Evolutionary conservation across 2,888 invertebrate species (phyloP).

Genomic region (Epiblema foenella): DNA sequence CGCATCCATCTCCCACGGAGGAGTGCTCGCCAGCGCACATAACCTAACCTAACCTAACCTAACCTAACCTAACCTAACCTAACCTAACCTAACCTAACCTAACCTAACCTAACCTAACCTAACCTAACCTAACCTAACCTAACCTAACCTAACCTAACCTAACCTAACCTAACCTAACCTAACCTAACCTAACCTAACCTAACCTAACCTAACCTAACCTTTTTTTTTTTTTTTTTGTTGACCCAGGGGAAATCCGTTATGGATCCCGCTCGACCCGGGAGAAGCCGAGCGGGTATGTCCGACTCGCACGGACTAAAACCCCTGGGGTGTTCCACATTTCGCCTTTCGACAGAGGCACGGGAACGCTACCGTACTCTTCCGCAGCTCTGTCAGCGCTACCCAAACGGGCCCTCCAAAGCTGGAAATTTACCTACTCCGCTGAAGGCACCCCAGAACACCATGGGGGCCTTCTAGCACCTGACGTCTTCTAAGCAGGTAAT

Average conservation of each 20-base stretch:
- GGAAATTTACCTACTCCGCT: too few relatives aligned
- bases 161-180: constrained; percentile 43
- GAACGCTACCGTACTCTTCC: too few relatives aligned
- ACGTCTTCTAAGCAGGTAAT: too few relatives aligned
- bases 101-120: constrained; percentile 45
- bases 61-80: constrained; percentile 47
- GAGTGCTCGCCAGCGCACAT: constrained; percentile 46
- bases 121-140: constrained; percentile 44
- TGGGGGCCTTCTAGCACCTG: too few relatives aligned
- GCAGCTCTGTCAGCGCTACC: too few relatives aligned
- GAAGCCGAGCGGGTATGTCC: constrained; percentile 19
- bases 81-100: constrained; percentile 44
- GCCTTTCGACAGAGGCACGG: too few relatives aligned
- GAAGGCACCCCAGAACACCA: too few relatives aligned
- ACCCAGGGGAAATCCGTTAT: too few relatives aligned
- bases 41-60: constrained; percentile 48
- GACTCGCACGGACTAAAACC: constrained; percentile 34
- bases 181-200: constrained; percentile 44
- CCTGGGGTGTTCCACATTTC: constrained; percentile 34
- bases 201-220: constrained; percentile 46
- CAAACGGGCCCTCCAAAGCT: too few relatives aligned
- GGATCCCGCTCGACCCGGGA: constrained; percentile 39
- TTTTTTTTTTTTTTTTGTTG: too few relatives aligned
- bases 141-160: constrained; percentile 45
- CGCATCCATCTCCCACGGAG: constrained; percentile 36